A percentile compares a stretch with the other conserved stretches of the same genome.
phyloP scores from a whole-genome alignment of 2,888 invertebrate genomes.

The Trichogramma dendrolimi region DNA sequence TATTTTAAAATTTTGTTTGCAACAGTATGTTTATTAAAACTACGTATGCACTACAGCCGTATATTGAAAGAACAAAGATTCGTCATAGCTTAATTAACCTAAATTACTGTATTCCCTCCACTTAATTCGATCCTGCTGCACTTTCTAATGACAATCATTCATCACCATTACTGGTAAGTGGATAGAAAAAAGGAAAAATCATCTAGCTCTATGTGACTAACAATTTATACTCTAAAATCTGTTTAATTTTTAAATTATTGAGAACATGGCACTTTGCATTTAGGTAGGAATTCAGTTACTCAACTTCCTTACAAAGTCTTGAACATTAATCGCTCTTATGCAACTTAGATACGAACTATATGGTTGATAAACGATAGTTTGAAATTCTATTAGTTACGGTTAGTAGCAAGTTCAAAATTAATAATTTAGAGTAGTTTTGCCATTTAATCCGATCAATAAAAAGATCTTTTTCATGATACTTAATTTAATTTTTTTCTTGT shows the following conservation, averaged over 20 bases:
- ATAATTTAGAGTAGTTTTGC: conserved; percentile 6
- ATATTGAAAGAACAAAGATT: conserved; percentile 21
- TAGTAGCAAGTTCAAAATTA: conserved; percentile 14
- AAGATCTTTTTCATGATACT: not conserved
- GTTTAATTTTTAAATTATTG: not conserved
- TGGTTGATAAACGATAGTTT: conserved; percentile 17
- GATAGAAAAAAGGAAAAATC: too few species aligned
- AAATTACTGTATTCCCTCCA: conserved; percentile 29
- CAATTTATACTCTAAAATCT: too few species aligned
- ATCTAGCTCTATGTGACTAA: too few species aligned
- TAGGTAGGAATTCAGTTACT: conserved; percentile 20
- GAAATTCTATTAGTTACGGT: conserved; percentile 14
- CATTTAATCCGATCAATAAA: not conserved
- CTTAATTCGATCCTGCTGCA: conserved; percentile 28
- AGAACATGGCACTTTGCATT: not conserved
- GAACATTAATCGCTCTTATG: conserved; percentile 22
- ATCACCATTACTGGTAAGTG: not conserved
- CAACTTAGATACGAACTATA: conserved; percentile 17
- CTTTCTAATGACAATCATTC: conserved; percentile 28
- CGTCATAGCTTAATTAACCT: conserved; percentile 29
- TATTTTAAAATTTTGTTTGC: too few species aligned
- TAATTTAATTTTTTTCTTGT: too few species aligned
- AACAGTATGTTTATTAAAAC: too few species aligned
- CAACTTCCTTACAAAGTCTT: conserved; percentile 19
- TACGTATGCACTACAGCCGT: too few species aligned